Evolutionary conservation across 2,113 vertebrate genomes (phyloP), one percentile per base, ranked within the genome.

Genomic region (Macrotis lagotis): DNA sequence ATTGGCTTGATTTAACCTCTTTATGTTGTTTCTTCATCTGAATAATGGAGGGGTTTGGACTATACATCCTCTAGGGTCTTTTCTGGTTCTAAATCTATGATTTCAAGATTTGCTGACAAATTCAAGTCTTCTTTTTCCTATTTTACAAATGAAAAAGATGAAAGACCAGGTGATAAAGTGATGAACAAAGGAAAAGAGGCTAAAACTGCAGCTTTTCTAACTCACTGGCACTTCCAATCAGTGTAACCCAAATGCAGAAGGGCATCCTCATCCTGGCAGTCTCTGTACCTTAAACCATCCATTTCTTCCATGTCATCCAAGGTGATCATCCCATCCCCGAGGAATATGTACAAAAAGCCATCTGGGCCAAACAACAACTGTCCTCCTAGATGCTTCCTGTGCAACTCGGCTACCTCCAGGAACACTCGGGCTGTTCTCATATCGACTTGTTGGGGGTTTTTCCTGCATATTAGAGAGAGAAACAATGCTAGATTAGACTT

Each of bases 251-350:
- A 90, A 24, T 83, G 26, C 11, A 24, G 66, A 44, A 90, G 14
- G 8, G 22, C 93, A 9, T 11, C 3, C 16, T 8, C 5, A 24
- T 51, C 53, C 0, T 55, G 74, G 25, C 91, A 92, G 89, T 22
- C 94, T 96, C 92, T 98, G 98, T 98, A 99, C 99, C 99, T 99
- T 96, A 99, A 98, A 88, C 99, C 99, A 44, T 99, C 99, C 99
- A 99, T 99, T 96, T 99, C 99, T 96, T 99, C 99, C 99, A 99
- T 99, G 96, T 99, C 99, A 89, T 99, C 99, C 95, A 99, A 97
- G 0, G 99, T 99, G 98, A 99, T 99, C 99, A 99, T 99, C 91
- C 99, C 99, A 88, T 99, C 99, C 51, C 99, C 99, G 16, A 99
- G 99, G 91, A 99, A 98, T 97, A 99, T 99, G 98, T 99, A 99